These are phyloP conservation scores for Mya arenaria DNA, from an alignment of 1,140 invertebrate genomes.

Conservation along the genomic window DNA sequence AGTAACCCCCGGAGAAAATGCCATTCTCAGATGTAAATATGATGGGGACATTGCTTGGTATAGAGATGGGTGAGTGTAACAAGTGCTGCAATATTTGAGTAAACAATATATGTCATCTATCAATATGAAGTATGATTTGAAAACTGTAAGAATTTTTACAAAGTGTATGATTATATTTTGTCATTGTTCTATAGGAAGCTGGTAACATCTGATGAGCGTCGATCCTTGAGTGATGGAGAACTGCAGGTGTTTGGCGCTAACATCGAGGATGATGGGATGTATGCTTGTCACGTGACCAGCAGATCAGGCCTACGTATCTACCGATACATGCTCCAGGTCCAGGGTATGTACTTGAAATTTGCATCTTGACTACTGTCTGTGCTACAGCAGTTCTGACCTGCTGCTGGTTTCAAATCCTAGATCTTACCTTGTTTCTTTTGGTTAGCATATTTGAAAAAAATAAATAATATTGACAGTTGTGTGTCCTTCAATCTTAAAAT, in stretches of 20 bases:
- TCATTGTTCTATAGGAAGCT: constrained; percentile 31
- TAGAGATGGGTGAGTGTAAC: constrained; percentile 45
- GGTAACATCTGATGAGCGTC: constrained; percentile 6
- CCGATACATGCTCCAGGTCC: constrained; percentile 19
- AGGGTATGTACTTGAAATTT: constrained; percentile 15
- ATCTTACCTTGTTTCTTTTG: too few relatives aligned
- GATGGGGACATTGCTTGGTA: constrained; percentile 41
- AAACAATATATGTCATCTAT: too few relatives aligned
- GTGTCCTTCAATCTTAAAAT: too few relatives aligned
- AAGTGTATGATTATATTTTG: not conserved
- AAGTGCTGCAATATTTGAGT: not conserved
- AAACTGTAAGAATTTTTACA: too few relatives aligned
- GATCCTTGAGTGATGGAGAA: constrained; percentile 8
- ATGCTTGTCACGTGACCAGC: constrained; percentile 39
- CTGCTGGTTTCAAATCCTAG: too few relatives aligned
- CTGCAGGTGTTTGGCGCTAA: constrained; percentile 22
- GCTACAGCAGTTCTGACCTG: too few relatives aligned
- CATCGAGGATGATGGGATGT: constrained; percentile 51
- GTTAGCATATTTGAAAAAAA: too few relatives aligned
- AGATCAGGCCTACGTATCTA: constrained; percentile 9
- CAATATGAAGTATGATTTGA: too few relatives aligned
- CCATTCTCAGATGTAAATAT: constrained; percentile 37
- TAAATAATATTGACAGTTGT: too few relatives aligned
- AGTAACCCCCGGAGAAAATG: constrained; percentile 45
- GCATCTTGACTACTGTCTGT: too few relatives aligned